Percentiles rank a stretch among this genome's conserved stretches.
Evolutionary conservation across 2,797 vertebrate species (phyloP).

Genomic region (Leucoraja ocellata): DNA sequence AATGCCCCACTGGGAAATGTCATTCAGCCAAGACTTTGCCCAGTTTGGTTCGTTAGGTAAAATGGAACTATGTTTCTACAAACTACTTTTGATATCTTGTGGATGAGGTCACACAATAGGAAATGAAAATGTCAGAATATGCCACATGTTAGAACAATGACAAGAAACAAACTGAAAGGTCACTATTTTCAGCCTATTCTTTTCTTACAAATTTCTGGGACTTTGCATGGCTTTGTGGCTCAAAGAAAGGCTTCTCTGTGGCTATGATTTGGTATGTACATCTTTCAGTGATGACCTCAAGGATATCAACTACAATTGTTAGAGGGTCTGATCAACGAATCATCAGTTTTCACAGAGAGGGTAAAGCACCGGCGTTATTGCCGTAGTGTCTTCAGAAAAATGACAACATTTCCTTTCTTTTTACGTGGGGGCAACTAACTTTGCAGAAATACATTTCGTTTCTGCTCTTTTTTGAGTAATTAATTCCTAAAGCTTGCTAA

Average conservation of each 20-base stretch:
- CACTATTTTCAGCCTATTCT: neutral
- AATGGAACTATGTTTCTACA: neutral
- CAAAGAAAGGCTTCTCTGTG: neutral
- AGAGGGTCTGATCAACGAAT: neutral
- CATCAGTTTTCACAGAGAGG: neutral
- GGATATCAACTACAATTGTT: neutral
- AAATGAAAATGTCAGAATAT: neutral
- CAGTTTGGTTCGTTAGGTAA: neutral
- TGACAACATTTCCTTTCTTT: neutral
- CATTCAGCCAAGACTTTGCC: neutral
- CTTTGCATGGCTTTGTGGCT: neutral
- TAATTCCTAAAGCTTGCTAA: neutral
- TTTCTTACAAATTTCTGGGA: neutral
- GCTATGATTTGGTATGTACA: neutral
- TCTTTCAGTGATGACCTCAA: neutral
- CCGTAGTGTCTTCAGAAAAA: neutral
- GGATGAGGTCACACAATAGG: neutral
- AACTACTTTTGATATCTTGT: neutral
- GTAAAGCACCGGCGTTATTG: neutral
- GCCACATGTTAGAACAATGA: neutral
- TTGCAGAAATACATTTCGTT: neutral
- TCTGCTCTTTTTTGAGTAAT: neutral
- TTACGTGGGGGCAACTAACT: neutral
- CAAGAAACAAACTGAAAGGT: neutral
- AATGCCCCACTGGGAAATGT: neutral